Base-by-base conservation (phyloP, 2,797 vertebrate species). In the Gallinago stenura region DNA sequence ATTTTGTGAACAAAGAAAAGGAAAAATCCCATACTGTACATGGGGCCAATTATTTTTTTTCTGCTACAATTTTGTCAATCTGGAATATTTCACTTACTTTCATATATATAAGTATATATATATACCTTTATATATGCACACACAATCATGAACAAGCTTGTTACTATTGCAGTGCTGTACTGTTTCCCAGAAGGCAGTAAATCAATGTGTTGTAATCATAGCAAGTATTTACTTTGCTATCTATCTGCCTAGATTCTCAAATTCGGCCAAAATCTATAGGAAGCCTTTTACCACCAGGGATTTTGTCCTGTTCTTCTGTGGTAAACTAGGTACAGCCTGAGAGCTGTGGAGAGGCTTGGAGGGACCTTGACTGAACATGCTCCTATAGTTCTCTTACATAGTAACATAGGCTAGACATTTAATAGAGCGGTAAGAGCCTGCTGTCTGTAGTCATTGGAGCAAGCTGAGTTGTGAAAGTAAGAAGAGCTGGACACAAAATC, bases 1-100 rank as follows among this genome's bases (percentile, higher is more conserved):
- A 95, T 94, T 96, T 97, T 95, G 50, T 62, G 84, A 82, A 91
- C 89, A 95, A 96, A 95, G 92, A 51, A 64, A 64, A 82, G 57
- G 66, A 75, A 96, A 94, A 96, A 81, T 89, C 17, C 7, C 86
- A 13, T 53, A 22, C 25, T 53, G 7, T 83, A 31, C 12, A 19
- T 15, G 25, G 15, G 43, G 53, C 51, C 83, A 79, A 28, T 45
- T 75, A 71, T 88, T 92, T 87, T 92, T 78, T 71, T 70, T 22
- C 50, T 89, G 39, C 43, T 91, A 77, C 57, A 81, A 13, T 68
- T 21, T 51, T 93, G 69, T 71, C 86, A 96, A 10, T 90, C 86
- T 95, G 84, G 77, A 92, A 83, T 94, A 87, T 95, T 95, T 96
- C 68, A 90, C 41, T 87, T 77, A 73, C 51, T 86, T 95, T 79